A percentile compares a stretch with the other conserved stretches of the same genome.
Evolutionary conservation across 2,113 vertebrate species (phyloP).

Genomic region (Clarias magur): DNA sequence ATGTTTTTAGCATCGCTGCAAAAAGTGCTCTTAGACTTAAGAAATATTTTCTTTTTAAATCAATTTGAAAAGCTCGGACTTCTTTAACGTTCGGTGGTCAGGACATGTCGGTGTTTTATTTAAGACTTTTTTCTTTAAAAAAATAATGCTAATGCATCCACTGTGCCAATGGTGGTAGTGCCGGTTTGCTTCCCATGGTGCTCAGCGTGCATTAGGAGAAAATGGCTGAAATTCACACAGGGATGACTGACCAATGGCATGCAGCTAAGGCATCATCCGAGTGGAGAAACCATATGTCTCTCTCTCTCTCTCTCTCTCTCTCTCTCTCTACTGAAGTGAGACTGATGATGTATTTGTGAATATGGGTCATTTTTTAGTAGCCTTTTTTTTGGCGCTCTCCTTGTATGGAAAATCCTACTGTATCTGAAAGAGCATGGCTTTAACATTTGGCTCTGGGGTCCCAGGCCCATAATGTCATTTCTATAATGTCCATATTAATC

Average conservation of each 20-base stretch:
- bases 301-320: not conserved
- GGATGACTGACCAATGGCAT: not conserved
- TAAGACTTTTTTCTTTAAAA: not conserved
- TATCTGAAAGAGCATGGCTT: slow-evolving; percentile 11
- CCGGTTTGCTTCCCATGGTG: not conserved
- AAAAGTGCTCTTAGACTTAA: not conserved
- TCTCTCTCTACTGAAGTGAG: not conserved
- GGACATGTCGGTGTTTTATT: not conserved
- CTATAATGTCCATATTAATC: slow-evolving; percentile 45
- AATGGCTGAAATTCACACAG: not conserved
- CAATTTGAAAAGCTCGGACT: not conserved
- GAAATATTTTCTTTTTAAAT: no score
- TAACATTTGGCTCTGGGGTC: slow-evolving; percentile 38
- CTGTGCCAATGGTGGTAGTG: not conserved
- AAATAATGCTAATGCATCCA: not conserved
- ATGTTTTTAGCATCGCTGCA: slow-evolving; percentile 40
- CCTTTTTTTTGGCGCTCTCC: no score
- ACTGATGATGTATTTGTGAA: slow-evolving; percentile 46
- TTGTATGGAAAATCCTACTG: slow-evolving; percentile 26
- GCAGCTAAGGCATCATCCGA: not conserved
- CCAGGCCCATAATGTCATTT: slow-evolving; percentile 37
- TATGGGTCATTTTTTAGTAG: slow-evolving; percentile 55
- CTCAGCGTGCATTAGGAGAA: not conserved
- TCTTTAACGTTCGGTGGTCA: not conserved
- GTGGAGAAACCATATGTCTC: slow-evolving; percentile 20